Percentiles rank a stretch among this genome's conserved stretches.
Conservation (phyloP, 2,113 vertebrate species). For the Brevimyrus niger region DNA sequence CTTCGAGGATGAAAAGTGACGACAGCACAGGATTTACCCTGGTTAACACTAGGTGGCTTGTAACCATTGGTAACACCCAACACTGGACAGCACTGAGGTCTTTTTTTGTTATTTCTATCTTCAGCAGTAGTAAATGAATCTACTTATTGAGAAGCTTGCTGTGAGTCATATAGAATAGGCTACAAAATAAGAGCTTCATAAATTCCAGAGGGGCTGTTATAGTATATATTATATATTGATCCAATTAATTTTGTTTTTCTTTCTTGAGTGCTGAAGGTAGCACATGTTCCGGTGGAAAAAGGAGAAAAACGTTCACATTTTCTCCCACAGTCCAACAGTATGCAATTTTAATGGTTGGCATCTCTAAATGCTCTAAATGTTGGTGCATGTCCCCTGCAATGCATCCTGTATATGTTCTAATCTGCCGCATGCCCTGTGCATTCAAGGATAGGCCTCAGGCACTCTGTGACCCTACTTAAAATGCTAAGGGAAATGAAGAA, state of each 20-base stretch:
- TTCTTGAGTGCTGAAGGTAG: background rate
- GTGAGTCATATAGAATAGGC: background rate
- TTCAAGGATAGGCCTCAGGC: background rate
- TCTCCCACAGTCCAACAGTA: background rate
- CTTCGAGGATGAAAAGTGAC: background rate
- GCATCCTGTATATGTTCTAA: background rate
- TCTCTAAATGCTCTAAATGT: background rate
- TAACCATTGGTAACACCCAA: background rate
- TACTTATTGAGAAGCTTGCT: background rate
- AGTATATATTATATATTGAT: background rate
- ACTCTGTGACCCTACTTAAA: background rate
- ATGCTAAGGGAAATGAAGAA: background rate
- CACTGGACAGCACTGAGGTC: background rate
- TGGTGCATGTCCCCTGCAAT: background rate
- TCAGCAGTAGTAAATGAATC: background rate
- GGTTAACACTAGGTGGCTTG: background rate
- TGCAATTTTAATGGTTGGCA: background rate
- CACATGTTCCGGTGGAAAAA: background rate
- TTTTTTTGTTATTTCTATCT: background rate
- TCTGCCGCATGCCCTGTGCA: background rate
- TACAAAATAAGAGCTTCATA: background rate
- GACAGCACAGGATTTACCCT: background rate
- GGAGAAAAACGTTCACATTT: background rate
- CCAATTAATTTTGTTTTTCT: background rate
- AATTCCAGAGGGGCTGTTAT: background rate